phyloP scores from a whole-genome alignment of 1,140 invertebrate genomes.

The Linepithema humile region DNA sequence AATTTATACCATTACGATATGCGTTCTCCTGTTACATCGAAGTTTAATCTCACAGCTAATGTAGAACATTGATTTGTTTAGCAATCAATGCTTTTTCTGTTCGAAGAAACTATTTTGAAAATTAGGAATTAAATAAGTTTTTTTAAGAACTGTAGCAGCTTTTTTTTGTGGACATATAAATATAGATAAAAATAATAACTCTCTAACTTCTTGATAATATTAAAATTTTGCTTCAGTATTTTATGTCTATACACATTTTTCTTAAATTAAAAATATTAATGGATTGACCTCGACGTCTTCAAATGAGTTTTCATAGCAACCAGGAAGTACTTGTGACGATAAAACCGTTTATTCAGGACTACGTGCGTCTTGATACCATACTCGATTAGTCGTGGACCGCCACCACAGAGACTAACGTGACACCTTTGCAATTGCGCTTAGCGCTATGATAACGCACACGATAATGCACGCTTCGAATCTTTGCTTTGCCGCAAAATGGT shows the following conservation, averaged over 20 bases:
- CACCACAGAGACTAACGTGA: constrained; percentile 44
- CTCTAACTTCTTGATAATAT: not conserved
- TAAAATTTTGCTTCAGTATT: not conserved
- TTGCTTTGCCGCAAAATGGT: constrained; percentile 21
- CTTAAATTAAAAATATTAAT: no score
- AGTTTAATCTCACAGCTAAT: not conserved
- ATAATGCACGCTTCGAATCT: constrained; percentile 44
- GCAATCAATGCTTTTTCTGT: not conserved
- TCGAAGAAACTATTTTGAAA: not conserved
- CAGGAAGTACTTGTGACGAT: constrained; percentile 51
- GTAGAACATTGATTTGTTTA: not conserved
- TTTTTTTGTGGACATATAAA: not conserved
- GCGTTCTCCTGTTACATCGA: constrained; percentile 38
- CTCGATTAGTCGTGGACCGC: constrained; percentile 51
- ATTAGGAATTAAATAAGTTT: no score
- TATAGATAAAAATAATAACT: not conserved
- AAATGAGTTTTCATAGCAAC: constrained; percentile 4
- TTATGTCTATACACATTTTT: not conserved
- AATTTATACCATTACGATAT: constrained; percentile 57
- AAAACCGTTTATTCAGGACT: constrained; percentile 38
- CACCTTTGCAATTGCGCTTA: constrained; percentile 38
- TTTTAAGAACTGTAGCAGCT: not conserved
- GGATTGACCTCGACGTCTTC: not conserved
- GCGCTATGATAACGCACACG: constrained; percentile 60
- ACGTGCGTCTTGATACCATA: constrained; percentile 24